These are phyloP conservation scores for Dufourea novaeangliae DNA, from an alignment of 1,140 invertebrate genomes.

Conservation along the genomic window DNA sequence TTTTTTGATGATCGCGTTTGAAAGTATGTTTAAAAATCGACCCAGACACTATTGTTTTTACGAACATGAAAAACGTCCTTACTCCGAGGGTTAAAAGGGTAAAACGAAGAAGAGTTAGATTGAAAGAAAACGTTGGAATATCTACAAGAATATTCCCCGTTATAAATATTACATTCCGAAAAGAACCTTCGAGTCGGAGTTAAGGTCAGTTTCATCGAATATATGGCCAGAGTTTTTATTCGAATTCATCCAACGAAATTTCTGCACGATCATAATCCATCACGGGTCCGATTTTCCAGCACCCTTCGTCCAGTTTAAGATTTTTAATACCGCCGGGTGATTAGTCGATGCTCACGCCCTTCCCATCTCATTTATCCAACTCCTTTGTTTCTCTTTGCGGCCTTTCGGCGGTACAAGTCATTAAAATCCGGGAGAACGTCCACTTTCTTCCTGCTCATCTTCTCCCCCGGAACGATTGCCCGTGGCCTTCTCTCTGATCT, in stretches of 20 bases:
- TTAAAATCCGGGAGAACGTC: slow-evolving; percentile 45
- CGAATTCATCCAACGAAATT: background rate
- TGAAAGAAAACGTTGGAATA: too few relatives aligned
- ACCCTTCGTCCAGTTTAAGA: background rate
- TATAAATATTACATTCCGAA: too few relatives aligned
- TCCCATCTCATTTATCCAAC: slow-evolving; percentile 51
- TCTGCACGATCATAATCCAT: slow-evolving; percentile 18
- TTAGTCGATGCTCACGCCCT: slow-evolving; percentile 37
- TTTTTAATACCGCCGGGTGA: slow-evolving; percentile 49
- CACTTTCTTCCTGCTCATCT: slow-evolving; percentile 28
- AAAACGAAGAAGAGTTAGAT: too few relatives aligned
- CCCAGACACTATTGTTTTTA: too few relatives aligned
- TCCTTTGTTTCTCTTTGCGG: slow-evolving; percentile 33
- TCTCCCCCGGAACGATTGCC: slow-evolving; percentile 37
- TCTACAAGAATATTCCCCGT: too few relatives aligned
- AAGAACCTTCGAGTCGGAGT: too few relatives aligned
- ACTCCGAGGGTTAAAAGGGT: too few relatives aligned
- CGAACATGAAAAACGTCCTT: too few relatives aligned
- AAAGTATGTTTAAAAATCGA: too few relatives aligned
- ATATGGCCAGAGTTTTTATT: too few relatives aligned
- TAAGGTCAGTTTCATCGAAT: too few relatives aligned
- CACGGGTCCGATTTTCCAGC: slow-evolving; percentile 12
- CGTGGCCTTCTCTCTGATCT: slow-evolving; percentile 55
- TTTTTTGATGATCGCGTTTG: too few relatives aligned
- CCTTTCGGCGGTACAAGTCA: slow-evolving; percentile 62